Percentiles rank a stretch among this genome's conserved stretches.
phyloP scores from a whole-genome alignment of 2,888 invertebrate species.

The Polymixis flavicincta region DNA sequence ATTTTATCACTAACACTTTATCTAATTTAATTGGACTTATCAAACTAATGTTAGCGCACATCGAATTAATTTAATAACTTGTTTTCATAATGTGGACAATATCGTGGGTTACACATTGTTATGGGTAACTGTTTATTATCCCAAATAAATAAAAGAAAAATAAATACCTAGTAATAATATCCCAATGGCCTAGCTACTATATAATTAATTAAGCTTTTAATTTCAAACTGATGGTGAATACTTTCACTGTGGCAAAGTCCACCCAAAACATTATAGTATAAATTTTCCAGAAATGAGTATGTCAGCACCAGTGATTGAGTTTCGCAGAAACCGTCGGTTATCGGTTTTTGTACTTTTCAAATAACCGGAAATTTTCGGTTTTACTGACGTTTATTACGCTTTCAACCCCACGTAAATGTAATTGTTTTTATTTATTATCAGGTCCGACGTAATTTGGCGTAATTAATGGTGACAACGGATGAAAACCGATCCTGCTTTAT shows the following conservation, averaged over 20 bases:
- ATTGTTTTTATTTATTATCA: conserved; percentile 44
- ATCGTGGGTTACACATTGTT: too few relatives aligned
- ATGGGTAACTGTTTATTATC: too few relatives aligned
- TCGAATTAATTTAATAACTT: too few relatives aligned
- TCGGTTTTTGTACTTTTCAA: conserved; percentile 2
- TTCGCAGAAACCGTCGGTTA: background rate
- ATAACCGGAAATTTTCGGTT: conserved; percentile 12
- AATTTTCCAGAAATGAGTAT: conserved; percentile 23
- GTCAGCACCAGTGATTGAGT: conserved; percentile 53
- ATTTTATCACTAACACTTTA: too few relatives aligned
- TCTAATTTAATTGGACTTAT: too few relatives aligned
- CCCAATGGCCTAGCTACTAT: background rate
- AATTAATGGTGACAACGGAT: conserved; percentile 22
- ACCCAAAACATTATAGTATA: background rate
- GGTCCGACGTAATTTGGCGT: conserved; percentile 7
- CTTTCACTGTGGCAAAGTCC: background rate
- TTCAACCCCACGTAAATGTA: conserved; percentile 16
- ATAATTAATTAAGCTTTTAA: background rate
- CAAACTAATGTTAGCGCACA: too few relatives aligned
- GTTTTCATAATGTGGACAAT: too few relatives aligned
- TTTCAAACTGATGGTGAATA: background rate
- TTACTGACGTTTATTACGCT: conserved; percentile 28
- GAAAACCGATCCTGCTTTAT: conserved; percentile 13
- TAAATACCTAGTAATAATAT: background rate
- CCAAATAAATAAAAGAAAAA: too few relatives aligned